These are phyloP conservation scores for Cervus canadensis DNA, from an alignment of 2,113 vertebrate species.

Conservation along the genomic window DNA sequence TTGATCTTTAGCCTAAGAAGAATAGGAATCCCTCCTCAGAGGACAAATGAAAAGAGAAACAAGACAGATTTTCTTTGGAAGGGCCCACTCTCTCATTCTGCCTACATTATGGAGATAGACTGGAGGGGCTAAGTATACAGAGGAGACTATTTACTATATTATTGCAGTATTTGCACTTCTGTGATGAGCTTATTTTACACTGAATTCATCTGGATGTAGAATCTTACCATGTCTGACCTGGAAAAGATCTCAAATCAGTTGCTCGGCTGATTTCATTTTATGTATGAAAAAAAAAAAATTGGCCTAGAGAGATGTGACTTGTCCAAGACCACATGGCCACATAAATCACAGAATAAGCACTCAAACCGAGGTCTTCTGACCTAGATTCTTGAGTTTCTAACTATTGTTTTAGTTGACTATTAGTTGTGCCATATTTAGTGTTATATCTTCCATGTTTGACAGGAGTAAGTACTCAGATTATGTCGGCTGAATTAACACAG, in stretches of 20 bases:
- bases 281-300: background rate
- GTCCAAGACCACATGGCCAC: background rate
- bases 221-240: background rate
- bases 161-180: background rate
- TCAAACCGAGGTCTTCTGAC: background rate
- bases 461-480: background rate
- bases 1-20: background rate
- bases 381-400: background rate
- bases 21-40: background rate
- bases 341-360: background rate
- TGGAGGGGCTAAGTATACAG: background rate
- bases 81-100: background rate
- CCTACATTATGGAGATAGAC: background rate
- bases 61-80: background rate
- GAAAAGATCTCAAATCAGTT: background rate
- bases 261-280: background rate
- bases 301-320: background rate
- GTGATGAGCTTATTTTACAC: background rate
- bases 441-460: background rate
- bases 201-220: background rate
- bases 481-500: background rate
- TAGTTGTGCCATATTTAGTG: background rate
- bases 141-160: background rate
- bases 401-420: background rate
- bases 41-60: background rate